Base-by-base conservation (phyloP, 2,888 invertebrate genomes). In the Athalia circularis region DNA sequence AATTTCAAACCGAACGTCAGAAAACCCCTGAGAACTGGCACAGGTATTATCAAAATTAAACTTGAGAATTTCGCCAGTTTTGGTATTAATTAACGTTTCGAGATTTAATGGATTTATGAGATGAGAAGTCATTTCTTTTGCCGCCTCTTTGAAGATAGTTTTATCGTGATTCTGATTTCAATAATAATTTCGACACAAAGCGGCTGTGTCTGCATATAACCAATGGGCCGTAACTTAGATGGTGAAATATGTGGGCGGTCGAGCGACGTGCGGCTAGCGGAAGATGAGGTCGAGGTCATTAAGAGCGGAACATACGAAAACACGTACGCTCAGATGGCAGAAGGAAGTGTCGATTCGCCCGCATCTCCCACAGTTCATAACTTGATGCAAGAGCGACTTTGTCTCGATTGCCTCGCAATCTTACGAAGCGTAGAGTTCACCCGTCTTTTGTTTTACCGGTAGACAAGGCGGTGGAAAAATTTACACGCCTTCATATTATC, bases 211-310 rank as follows among this genome's bases (percentile, higher is more conserved):
- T 7, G 4, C 64, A 9, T n/a, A n/a, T 61, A 61, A 9, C 57
- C 5, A 5, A 57, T 5, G 13, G 5, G 6, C 72, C 59, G 45
- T 72, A 72, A 59, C 59, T 59, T 45, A 52, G 4, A 29, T 52
- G 50, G 15, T 67, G 67, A 67, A 67, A 67, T 72, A 72, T 59
- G 72, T 72, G 72, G 72, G 72, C 72, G 72, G 72, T 70, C 70
- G 11, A 65, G 54, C 54, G 9, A 11, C n/a, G 54, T n/a, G 54
- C 54, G 3, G 54, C 54, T 50, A 67, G 70, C 5, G 8, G 59
- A 13, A 59, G 72, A 72, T 72, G 57, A 59, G 59, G 72, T 72
- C 59, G 59, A 59, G 72, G 72, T 72, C 72, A 72, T 72, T 59
- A 47, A 47, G 43, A 72, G 13, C 59, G 29, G 29, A 29, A 29